phyloP scores from a whole-genome alignment of 2,113 vertebrate species.

The Irena cyanogastra region DNA sequence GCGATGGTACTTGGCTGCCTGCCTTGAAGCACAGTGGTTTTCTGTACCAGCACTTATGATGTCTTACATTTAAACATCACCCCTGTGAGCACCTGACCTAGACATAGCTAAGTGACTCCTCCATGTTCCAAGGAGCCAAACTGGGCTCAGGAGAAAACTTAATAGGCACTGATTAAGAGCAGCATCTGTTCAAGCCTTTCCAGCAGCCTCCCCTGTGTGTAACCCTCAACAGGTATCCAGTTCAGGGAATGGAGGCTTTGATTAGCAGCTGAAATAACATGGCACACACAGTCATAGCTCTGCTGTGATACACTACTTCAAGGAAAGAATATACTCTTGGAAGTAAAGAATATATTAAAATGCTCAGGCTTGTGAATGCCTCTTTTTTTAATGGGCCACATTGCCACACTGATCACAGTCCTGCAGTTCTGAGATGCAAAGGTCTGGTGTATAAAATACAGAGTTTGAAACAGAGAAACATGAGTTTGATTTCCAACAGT shows the following conservation, averaged over 20 bases:
- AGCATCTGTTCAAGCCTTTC: background rate
- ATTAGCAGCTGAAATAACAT: background rate
- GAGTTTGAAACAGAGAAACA: background rate
- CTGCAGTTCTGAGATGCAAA: background rate
- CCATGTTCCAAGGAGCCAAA: background rate
- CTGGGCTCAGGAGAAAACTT: background rate
- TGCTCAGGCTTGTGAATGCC: background rate
- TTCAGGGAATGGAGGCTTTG: background rate
- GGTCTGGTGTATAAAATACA: background rate
- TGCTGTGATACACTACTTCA: background rate
- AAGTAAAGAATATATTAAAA: background rate
- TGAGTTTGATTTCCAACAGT: background rate
- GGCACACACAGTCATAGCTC: background rate
- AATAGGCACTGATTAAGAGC: background rate
- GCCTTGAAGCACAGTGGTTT: background rate
- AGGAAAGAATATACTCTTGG: background rate
- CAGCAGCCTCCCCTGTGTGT: background rate
- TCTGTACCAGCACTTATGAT: background rate
- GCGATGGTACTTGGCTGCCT: background rate
- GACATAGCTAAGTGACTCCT: background rate
- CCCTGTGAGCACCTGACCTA: background rate
- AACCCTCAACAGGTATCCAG: background rate
- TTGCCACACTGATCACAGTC: background rate
- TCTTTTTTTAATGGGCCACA: background rate
- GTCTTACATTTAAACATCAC: background rate